phyloP scores from a whole-genome alignment of 2,797 vertebrate genomes.

The Acrocephalus scirpaceus region DNA sequence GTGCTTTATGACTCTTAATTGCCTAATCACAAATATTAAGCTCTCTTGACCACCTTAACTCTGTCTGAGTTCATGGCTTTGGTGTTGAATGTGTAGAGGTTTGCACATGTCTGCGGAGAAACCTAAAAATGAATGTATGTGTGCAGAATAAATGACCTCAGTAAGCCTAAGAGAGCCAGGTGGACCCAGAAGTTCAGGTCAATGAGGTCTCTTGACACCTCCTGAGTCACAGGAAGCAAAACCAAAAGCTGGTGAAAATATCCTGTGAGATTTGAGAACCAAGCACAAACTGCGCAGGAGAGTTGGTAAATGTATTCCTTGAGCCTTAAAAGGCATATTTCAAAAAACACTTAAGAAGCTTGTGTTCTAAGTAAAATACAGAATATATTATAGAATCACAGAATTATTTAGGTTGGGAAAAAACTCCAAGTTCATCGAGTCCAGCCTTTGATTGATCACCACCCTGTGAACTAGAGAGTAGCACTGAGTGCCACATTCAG shows the following conservation, averaged over 20 bases:
- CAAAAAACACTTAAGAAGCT: not conserved
- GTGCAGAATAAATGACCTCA: not conserved
- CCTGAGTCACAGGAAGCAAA: not conserved
- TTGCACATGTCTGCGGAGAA: accelerated
- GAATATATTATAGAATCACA: not conserved
- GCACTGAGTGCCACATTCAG: not conserved
- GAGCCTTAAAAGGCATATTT: not conserved
- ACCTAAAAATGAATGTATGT: accelerated
- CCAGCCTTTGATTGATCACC: not conserved
- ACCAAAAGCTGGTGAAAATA: not conserved
- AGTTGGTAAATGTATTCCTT: not conserved
- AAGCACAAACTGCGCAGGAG: not conserved
- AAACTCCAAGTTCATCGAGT: not conserved
- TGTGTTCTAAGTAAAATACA: not conserved
- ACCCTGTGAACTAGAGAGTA: not conserved
- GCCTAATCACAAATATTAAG: not conserved
- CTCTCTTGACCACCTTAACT: not conserved
- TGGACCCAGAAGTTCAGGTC: not conserved
- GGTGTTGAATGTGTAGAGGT: not conserved
- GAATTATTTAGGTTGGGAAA: not conserved
- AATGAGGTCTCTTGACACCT: accelerated
- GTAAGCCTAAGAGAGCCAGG: not conserved
- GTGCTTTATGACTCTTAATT: not conserved
- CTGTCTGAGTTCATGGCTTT: not conserved
- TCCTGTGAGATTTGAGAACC: not conserved